Percentiles rank a stretch among this genome's conserved stretches.
These are phyloP conservation scores for Knipowitschia caucasica DNA, from an alignment of 2,797 vertebrate genomes.

Conservation along the genomic window DNA sequence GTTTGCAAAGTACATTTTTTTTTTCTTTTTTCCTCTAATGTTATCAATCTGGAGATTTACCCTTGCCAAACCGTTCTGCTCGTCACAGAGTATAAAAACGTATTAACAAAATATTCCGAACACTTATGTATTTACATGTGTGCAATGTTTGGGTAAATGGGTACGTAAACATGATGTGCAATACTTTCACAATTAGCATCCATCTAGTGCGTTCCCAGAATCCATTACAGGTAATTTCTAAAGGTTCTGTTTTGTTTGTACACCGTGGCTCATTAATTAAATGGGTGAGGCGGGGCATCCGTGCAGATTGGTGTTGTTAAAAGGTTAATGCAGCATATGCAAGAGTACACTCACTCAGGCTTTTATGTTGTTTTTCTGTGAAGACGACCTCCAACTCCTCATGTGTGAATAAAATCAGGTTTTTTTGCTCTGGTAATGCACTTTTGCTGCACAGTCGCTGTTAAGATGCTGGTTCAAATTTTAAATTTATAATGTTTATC, in stretches of 20 bases:
- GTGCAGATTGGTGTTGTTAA: slow-evolving; percentile 26
- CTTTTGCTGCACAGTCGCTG: slow-evolving; percentile 24
- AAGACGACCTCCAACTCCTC: slow-evolving; percentile 31
- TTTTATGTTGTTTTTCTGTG: slow-evolving; percentile 42
- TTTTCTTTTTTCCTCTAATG: too few relatives aligned
- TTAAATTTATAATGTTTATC: not conserved
- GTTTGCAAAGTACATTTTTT: slow-evolving; percentile 29
- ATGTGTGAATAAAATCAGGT: slow-evolving; percentile 19
- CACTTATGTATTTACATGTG: not conserved
- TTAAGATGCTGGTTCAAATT: slow-evolving; percentile 2
- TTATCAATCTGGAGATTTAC: too few relatives aligned
- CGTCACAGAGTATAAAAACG: too few relatives aligned
- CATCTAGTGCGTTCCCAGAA: not conserved
- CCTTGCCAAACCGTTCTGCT: too few relatives aligned
- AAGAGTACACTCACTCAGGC: slow-evolving; percentile 29
- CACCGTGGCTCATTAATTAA: slow-evolving; percentile 22
- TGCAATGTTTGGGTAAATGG: not conserved
- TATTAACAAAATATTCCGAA: not conserved
- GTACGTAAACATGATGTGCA: not conserved
- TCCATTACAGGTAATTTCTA: slow-evolving; percentile 1
- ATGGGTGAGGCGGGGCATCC: slow-evolving; percentile 29
- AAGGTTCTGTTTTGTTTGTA: slow-evolving; percentile 16
- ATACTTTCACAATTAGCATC: not conserved
- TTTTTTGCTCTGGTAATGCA: slow-evolving; percentile 23
- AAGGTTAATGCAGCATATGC: slow-evolving; percentile 54